These are phyloP conservation scores for Cricetomys ansorgei DNA, from an alignment of 2,113 vertebrate genomes.

Conservation along the genomic window DNA sequence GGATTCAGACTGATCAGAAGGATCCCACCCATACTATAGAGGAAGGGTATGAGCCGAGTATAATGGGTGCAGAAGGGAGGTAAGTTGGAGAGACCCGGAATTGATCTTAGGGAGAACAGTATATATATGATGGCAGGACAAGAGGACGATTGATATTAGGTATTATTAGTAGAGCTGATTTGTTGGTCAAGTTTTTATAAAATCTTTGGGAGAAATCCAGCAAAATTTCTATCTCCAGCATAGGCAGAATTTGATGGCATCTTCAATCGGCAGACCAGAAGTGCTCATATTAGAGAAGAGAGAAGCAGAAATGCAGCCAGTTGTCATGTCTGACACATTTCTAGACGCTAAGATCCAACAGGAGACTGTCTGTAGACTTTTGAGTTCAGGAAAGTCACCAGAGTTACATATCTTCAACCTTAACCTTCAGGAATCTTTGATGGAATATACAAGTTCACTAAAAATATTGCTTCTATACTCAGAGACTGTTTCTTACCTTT, in stretches of 20 bases:
- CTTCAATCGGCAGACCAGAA: not conserved
- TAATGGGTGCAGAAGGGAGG: no score
- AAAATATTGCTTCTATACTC: not conserved
- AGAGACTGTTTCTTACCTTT: not conserved
- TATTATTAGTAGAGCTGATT: not conserved
- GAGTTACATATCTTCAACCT: not conserved
- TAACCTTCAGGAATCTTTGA: not conserved
- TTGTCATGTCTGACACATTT: fast-evolving
- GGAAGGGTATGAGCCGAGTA: not conserved
- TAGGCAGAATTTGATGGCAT: not conserved
- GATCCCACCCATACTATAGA: not conserved
- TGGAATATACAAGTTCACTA: not conserved
- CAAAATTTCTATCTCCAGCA: not conserved
- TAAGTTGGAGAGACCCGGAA: no score
- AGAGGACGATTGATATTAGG: not conserved
- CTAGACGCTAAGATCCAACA: fast-evolving
- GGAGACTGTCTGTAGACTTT: not conserved
- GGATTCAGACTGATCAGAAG: not conserved
- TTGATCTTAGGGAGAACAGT: fast-evolving
- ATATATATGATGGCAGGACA: no score
- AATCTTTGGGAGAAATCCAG: not conserved
- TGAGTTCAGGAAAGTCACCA: not conserved
- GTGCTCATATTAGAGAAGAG: not conserved
- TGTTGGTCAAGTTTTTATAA: not conserved
- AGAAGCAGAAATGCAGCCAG: no score